Conservation (phyloP, 2,888 invertebrate genomes). For the Balanococcus diminutus region DNA sequence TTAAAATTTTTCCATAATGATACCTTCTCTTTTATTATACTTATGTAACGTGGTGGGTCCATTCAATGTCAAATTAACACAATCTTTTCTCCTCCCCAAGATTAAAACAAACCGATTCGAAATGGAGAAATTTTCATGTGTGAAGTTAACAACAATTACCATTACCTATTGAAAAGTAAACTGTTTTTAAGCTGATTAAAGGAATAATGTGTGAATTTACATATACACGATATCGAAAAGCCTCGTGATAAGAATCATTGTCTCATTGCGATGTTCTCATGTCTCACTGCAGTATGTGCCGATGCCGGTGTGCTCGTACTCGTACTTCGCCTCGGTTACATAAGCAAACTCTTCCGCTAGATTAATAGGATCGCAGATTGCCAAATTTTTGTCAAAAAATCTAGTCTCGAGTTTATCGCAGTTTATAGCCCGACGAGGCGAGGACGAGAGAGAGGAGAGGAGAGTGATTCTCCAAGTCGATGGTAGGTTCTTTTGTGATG, state of each 20-base stretch:
- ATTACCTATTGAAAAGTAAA: slow-evolving; percentile 8
- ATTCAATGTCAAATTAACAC: not conserved
- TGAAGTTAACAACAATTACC: not conserved
- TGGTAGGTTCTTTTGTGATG: too few species aligned
- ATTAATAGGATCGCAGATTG: not conserved
- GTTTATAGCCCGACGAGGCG: too few species aligned
- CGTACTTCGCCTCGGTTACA: not conserved
- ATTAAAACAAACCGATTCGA: not conserved
- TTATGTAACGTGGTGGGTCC: not conserved
- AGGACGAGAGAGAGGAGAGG: too few species aligned
- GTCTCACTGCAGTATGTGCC: too few species aligned
- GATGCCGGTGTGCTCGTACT: not conserved
- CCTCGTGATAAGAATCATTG: not conserved
- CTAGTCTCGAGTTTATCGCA: not conserved
- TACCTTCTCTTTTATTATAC: not conserved
- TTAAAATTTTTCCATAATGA: not conserved
- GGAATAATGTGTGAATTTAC: not conserved
- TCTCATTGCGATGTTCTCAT: not conserved
- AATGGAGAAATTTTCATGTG: not conserved
- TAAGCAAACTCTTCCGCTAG: not conserved
- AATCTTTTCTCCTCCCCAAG: not conserved
- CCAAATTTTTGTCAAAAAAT: not conserved
- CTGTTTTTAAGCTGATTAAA: slow-evolving; percentile 3
- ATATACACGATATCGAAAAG: not conserved
- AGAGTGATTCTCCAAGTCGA: too few species aligned